A percentile compares a stretch with the other conserved stretches of the same genome.
phyloP scores from a whole-genome alignment of 2,113 vertebrate species.

The Tragelaphus buxtoni region DNA sequence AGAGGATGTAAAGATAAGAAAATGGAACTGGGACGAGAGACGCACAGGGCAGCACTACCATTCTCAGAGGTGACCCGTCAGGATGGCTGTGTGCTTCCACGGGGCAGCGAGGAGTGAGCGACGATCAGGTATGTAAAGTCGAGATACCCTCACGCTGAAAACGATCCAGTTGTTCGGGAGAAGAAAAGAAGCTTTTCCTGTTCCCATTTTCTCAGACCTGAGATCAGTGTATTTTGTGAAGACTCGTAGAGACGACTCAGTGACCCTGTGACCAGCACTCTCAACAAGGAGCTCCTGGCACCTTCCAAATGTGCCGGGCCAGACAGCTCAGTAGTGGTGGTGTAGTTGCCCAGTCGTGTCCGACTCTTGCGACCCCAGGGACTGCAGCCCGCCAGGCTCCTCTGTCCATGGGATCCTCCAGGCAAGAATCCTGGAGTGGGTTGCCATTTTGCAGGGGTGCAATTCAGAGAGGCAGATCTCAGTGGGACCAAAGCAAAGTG shows the following conservation, averaged over 20 bases:
- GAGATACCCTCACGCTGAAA: not conserved
- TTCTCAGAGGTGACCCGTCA: not conserved
- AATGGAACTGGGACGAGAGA: not conserved
- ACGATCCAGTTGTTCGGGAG: not conserved
- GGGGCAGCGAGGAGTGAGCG: not conserved
- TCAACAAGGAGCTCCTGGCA: not conserved
- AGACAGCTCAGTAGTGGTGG: not conserved
- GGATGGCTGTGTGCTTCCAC: not conserved
- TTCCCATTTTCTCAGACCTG: not conserved
- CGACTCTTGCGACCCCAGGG: not conserved
- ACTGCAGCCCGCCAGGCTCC: too few relatives aligned
- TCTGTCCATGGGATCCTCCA: too few relatives aligned
- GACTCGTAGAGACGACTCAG: not conserved
- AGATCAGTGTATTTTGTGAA: not conserved
- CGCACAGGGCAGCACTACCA: not conserved
- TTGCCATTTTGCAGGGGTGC: not conserved
- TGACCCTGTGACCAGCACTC: not conserved
- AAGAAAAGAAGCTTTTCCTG: not conserved
- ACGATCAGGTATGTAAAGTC: not conserved
- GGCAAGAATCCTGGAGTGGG: too few relatives aligned
- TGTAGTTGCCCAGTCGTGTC: accelerated
- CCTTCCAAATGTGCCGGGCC: not conserved
- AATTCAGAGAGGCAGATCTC: not conserved
- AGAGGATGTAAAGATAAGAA: not conserved
- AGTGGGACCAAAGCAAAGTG: not conserved